Conservation (phyloP, 2,797 vertebrate species). For the Pelodytes ibericus region DNA sequence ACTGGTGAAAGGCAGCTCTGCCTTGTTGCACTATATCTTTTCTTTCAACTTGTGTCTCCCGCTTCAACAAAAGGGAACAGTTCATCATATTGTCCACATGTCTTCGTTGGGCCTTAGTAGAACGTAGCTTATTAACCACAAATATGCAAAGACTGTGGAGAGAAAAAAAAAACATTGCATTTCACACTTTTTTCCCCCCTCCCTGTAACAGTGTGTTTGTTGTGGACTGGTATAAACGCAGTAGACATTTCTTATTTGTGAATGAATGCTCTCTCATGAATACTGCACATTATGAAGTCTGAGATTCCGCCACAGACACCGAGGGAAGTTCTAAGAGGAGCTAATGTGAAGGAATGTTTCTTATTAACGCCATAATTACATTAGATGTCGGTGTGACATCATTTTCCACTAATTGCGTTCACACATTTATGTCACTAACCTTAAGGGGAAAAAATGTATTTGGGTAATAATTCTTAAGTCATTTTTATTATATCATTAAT, state of each 20-base stretch:
- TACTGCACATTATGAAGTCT: constrained; percentile 19
- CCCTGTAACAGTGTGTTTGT: constrained; percentile 40
- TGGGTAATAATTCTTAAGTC: constrained; percentile 13
- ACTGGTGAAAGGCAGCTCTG: constrained; percentile 4
- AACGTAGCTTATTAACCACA: constrained; percentile 49
- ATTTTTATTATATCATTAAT: background rate
- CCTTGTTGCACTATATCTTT: constrained; percentile 28
- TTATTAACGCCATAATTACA: constrained; percentile 44
- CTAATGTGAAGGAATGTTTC: constrained; percentile 41
- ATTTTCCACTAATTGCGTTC: constrained; percentile 22
- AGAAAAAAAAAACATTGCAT: constrained; percentile 22
- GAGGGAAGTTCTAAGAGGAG: constrained; percentile 15
- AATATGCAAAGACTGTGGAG: constrained; percentile 46
- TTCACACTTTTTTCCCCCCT: constrained; percentile 35
- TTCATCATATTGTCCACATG: constrained; percentile 34
- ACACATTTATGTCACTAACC: constrained; percentile 16
- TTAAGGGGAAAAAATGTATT: constrained; percentile 34
- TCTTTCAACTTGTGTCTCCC: constrained; percentile 48
- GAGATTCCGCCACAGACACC: constrained; percentile 11
- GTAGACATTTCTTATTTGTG: constrained; percentile 37
- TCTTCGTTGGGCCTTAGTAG: constrained; percentile 33
- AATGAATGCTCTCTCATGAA: constrained; percentile 45
- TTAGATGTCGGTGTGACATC: constrained; percentile 17
- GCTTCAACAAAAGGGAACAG: constrained; percentile 46
- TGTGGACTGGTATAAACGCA: constrained; percentile 15